Percentiles rank a stretch among this genome's conserved stretches.
Conservation (phyloP, 2,888 invertebrate genomes). For the Cephus pulcher region DNA sequence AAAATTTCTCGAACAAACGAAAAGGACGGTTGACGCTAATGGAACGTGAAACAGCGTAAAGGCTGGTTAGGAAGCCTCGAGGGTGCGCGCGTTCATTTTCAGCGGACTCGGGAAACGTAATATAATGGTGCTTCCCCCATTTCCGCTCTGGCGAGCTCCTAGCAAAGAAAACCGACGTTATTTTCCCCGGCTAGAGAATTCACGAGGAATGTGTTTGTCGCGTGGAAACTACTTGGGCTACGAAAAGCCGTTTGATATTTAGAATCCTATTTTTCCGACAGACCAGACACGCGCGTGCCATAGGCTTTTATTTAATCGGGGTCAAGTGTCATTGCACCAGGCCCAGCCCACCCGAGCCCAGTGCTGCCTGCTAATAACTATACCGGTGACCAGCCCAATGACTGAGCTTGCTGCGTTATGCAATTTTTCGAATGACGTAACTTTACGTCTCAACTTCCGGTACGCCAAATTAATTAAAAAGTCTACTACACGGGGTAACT, state of each 20-base stretch:
- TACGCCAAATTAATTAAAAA: too few species aligned
- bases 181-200: slow-evolving; percentile 5
- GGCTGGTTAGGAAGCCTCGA: not conserved
- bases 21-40: slow-evolving; percentile 6
- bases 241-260: not conserved
- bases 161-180: slow-evolving; percentile 7
- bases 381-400: too few species aligned
- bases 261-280: not conserved
- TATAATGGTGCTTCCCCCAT: slow-evolving; percentile 2
- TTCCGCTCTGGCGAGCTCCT: slow-evolving; percentile 9
- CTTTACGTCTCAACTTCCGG: too few species aligned
- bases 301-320: not conserved
- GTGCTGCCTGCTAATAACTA: too few species aligned
- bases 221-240: slow-evolving; percentile 1
- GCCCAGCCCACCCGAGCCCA: too few species aligned
- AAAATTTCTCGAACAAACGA: not conserved
- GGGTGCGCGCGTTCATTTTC: slow-evolving; percentile 16
- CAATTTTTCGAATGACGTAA: too few species aligned
- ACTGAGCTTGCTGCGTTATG: too few species aligned
- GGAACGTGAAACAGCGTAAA: slow-evolving; percentile 20
- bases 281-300: not conserved
- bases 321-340: not conserved
- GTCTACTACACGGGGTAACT: too few species aligned
- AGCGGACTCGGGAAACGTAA: slow-evolving; percentile 7
- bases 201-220: slow-evolving; percentile 9